Conservation (phyloP, 2,797 vertebrate genomes). For the Brachyrhaphis roseni region DNA sequence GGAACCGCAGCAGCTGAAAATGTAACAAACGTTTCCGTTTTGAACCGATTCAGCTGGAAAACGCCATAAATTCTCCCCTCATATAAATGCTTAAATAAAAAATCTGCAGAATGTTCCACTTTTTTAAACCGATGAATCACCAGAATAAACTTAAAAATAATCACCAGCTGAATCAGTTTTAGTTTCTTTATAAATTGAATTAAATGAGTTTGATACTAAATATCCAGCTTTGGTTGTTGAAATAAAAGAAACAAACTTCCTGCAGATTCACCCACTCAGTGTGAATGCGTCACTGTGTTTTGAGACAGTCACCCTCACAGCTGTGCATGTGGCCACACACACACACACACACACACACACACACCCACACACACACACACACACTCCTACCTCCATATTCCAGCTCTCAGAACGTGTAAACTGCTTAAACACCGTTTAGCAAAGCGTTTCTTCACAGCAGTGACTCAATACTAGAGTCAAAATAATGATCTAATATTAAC, state of each 20-base stretch:
- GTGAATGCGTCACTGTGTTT: conserved; percentile 68
- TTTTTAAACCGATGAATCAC: too few relatives aligned
- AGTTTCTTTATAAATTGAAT: neutral
- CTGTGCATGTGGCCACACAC: conserved; percentile 53
- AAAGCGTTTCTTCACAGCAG: conserved; percentile 16
- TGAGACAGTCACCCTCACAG: conserved; percentile 42
- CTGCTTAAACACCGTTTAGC: conserved; percentile 23
- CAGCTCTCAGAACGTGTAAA: conserved; percentile 26
- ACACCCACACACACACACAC: conserved; percentile 45
- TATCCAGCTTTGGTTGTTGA: conserved; percentile 3
- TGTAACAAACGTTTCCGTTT: too few relatives aligned
- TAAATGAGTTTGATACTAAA: conserved; percentile 17
- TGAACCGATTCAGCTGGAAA: too few relatives aligned
- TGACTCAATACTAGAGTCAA: neutral
- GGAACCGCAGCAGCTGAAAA: too few relatives aligned
- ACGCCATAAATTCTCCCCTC: too few relatives aligned
- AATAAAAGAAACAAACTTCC: conserved; percentile 30
- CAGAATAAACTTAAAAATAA: neutral
- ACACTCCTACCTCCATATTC: conserved; percentile 38
- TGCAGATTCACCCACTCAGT: conserved; percentile 70
- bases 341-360: conserved; percentile 46
- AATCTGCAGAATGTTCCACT: too few relatives aligned
- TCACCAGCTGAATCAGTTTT: neutral
- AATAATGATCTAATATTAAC: too few relatives aligned
- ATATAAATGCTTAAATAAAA: too few relatives aligned